These are phyloP conservation scores for Temnothorax rugatulus DNA, from an alignment of 2,888 invertebrate species.

Conservation along the genomic window DNA sequence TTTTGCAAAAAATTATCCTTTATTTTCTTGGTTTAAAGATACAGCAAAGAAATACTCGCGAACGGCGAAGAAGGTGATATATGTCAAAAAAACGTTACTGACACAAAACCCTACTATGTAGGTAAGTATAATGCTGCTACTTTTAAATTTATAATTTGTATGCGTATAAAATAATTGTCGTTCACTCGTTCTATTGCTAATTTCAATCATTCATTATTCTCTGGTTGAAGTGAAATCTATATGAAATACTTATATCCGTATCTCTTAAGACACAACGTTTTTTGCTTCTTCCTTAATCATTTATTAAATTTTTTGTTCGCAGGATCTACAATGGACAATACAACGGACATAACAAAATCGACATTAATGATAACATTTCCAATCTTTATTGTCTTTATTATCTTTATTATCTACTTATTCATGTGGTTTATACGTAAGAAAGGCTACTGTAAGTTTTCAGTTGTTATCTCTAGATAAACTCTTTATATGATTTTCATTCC, in stretches of 20 bases:
- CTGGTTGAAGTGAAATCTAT: neutral
- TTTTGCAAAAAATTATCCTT: neutral
- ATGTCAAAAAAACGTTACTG: neutral
- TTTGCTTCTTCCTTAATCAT: neutral
- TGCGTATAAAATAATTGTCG: neutral
- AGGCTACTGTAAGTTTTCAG: conserved; percentile 4
- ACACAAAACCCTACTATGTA: neutral
- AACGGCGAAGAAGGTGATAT: neutral
- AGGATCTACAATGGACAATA: neutral
- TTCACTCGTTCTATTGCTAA: neutral
- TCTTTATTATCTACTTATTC: no score
- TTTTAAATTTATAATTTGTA: neutral
- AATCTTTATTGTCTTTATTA: no score
- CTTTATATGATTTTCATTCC: neutral
- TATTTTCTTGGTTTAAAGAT: conserved; percentile 2
- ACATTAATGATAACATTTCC: no score
- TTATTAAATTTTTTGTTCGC: conserved; percentile 10
- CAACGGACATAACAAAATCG: no score
- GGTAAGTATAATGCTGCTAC: neutral
- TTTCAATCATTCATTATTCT: neutral
- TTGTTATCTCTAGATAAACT: neutral
- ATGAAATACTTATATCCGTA: neutral
- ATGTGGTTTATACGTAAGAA: neutral
- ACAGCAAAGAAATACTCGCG: no score
- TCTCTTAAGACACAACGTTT: neutral